Evolutionary conservation across 1,140 invertebrate genomes (phyloP).

Genomic region (Achroia grisella): DNA sequence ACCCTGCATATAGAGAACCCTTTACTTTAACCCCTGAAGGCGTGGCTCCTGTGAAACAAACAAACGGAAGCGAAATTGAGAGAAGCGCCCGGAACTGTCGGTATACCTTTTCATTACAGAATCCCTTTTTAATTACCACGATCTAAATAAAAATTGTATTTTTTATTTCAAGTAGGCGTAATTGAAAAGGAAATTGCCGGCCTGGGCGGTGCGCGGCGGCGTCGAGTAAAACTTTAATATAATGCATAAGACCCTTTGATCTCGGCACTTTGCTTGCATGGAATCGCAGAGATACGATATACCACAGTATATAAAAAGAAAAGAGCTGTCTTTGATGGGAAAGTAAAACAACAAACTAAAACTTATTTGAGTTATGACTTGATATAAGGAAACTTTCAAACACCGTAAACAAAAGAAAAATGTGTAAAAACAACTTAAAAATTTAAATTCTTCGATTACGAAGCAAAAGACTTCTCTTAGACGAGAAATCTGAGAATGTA

Average conservation of each 20-base stretch:
- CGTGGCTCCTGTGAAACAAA: constrained; percentile 59
- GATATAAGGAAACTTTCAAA: not conserved
- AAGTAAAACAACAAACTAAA: not conserved
- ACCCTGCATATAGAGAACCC: constrained; percentile 34
- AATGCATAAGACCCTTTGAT: constrained; percentile 70
- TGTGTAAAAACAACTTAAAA: constrained; percentile 10
- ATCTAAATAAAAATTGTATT: constrained; percentile 71
- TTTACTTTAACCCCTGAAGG: constrained; percentile 52
- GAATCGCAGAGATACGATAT: constrained; percentile 45
- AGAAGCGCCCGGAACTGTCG: constrained; percentile 62
- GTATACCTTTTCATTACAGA: constrained; percentile 72
- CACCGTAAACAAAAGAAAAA: constrained; percentile 1
- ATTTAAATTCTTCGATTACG: constrained; percentile 34
- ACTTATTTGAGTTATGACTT: constrained; percentile 3
- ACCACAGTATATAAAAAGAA: constrained; percentile 10
- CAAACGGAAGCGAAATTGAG: constrained; percentile 70
- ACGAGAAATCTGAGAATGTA: constrained; percentile 37
- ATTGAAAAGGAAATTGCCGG: constrained; percentile 71
- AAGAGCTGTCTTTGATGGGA: constrained; percentile 1
- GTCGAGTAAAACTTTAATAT: constrained; percentile 70
- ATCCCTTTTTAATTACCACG: constrained; percentile 72
- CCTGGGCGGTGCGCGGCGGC: constrained; percentile 42
- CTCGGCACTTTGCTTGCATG: constrained; percentile 58
- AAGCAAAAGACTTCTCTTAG: constrained; percentile 32
- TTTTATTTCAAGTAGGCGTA: constrained; percentile 71